Evolutionary conservation across 2,797 vertebrate species (phyloP), one percentile per base, ranked within the genome.

Genomic region (Knipowitschia caucasica): DNA sequence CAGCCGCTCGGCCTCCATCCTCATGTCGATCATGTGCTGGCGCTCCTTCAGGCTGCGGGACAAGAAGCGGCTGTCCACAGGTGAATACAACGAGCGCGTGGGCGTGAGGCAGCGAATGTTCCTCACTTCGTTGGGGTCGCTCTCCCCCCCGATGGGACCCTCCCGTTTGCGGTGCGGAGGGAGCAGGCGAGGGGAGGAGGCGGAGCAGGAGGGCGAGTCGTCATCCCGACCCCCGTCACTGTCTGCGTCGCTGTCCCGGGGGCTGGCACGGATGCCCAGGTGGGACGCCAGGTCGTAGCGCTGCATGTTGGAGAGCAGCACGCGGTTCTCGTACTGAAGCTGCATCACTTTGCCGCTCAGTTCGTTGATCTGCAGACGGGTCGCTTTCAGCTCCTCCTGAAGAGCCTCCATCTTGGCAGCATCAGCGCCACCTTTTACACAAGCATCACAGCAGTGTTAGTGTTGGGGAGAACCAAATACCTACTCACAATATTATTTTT

Each of bases 341-440:
- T 98, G 95, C 97, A 99, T 98, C 59, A 98, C 96, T 84, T 98
- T 98, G 39, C 97, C 97, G 0, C 97, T 99, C 73, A 99, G 87
- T 66, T 99, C 97, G 0, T 99, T 98, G 82, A 99, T 94, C 81
- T 99, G 97, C 81, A 98, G 88, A 36, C 97, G 92, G 0, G 96
- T 94, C 0, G 91, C 92, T 86, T 97, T 98, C 24, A 99, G 90
- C 78, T 99, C 97, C 77, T 99, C 97, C 80, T 98, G 97, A 26
- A 99, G 82, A 0, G 88, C 92, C 78, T 99, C 96, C 2, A 89
- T 82, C 77, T 98, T 99, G 63, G 92, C 91, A 0, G 53, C 83
- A 53, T 98, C 94, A 0, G 67, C 59, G 78, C 89, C 79, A 15
- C 77, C 92, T 64, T 53, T 46, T 44, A 23, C 11, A 12, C 9